phyloP scores from a whole-genome alignment of 2,113 vertebrate genomes.

The Struthio camelus region DNA sequence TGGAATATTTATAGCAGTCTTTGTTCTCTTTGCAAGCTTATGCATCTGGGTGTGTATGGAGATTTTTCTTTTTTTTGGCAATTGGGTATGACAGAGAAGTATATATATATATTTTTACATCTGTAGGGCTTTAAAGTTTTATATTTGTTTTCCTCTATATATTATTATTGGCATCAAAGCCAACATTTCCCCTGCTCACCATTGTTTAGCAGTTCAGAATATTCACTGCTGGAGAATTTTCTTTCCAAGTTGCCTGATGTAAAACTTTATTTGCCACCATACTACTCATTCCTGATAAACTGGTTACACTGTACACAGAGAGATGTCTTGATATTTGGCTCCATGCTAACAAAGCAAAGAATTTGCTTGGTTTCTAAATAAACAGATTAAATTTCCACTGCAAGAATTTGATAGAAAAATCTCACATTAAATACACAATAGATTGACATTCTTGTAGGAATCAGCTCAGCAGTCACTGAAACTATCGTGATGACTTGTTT shows the following conservation, averaged over 20 bases:
- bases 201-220: not conserved
- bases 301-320: conserved; percentile 27
- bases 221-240: conserved; percentile 14
- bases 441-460: not conserved
- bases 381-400: conserved; percentile 24
- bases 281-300: conserved; percentile 50
- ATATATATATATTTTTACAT: conserved; percentile 27
- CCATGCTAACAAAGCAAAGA: conserved; percentile 31
- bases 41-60: conserved; percentile 62
- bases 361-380: not conserved
- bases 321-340: not conserved
- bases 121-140: conserved; percentile 39
- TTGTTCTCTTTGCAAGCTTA: conserved; percentile 78
- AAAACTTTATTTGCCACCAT: conserved; percentile 27
- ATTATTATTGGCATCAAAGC: not conserved
- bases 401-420: not conserved
- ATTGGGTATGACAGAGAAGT: not conserved
- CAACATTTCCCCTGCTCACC: not conserved
- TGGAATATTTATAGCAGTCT: conserved; percentile 82
- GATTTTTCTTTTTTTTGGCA: not conserved
- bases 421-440: not conserved
- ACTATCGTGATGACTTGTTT: not conserved
- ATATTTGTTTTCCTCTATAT: not conserved
- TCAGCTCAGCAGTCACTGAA: not conserved
- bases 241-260: not conserved